These are phyloP conservation scores for Xenotilapia caudafasciata DNA, from an alignment of 2,113 vertebrate species.

Conservation along the genomic window DNA sequence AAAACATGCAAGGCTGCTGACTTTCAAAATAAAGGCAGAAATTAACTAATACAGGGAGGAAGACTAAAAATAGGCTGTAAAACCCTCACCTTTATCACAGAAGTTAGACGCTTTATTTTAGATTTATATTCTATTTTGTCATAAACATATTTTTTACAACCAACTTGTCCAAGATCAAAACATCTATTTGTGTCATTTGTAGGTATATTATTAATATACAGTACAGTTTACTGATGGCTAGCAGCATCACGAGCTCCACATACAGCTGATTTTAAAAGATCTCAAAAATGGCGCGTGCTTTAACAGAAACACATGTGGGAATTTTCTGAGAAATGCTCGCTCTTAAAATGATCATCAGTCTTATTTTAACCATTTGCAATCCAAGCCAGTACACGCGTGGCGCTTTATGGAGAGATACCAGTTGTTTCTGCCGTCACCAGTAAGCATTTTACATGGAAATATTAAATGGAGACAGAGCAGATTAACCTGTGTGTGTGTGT, in stretches of 20 bases:
- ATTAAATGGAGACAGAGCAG: background rate
- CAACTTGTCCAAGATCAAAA: background rate
- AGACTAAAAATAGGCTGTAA: background rate
- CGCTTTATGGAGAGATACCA: background rate
- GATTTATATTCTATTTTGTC: background rate
- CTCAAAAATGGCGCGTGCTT: background rate
- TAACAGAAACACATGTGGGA: background rate
- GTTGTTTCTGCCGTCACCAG: background rate
- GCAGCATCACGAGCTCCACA: background rate
- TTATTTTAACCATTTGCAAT: background rate
- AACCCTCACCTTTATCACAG: background rate
- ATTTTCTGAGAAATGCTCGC: background rate
- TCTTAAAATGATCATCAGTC: background rate
- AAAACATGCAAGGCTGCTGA: background rate
- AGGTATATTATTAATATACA: background rate
- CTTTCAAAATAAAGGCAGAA: background rate
- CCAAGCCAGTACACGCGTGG: background rate
- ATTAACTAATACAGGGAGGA: background rate
- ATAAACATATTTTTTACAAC: background rate
- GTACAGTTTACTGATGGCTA: background rate
- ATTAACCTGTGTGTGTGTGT: constrained; percentile 23
- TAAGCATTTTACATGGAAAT: background rate
- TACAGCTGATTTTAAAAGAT: background rate
- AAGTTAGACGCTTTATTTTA: background rate
- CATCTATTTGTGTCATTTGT: background rate